Base-by-base conservation (phyloP, 1,140 invertebrate species). In the Drosophila kohkoa region DNA sequence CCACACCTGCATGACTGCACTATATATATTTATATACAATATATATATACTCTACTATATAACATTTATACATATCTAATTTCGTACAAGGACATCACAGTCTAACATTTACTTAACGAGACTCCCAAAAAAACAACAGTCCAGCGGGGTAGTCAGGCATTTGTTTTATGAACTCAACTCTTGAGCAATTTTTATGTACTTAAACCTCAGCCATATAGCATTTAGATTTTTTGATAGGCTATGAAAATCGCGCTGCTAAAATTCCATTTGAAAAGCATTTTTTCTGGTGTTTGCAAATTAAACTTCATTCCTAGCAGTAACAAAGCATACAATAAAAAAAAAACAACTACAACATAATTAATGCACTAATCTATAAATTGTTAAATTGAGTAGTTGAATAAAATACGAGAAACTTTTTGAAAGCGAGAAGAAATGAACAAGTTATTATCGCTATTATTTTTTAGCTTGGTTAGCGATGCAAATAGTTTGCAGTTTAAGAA, bases 1-100 rank as follows among this genome's bases (percentile, higher is more conserved):
- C 32, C 75, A 77, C n/a, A 77, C n/a, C 70, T 70, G 65, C 69
- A 72, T 74, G 69, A 45, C 30, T n/a, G 57, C 20, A 52, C 20
- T 30, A 10, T 20, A 60, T 11, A 49, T 32, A 32, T 54, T 16
- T 57, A 25, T 63, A 28, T 30, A 4, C n/a, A 6, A 25, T 63
- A 28, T 30, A 4, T 20, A 6, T 32, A 32, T 7, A 52, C 16
- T 41, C 10, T 28, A 60, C 35, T 11, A 49, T 32, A 32, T 54
- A 32, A 15, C 48, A 25, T 51, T n/a, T 30, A 4, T 35, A 6
- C 28, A 67, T 10, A 48, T 28, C 8, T 13, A 38, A 30, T 46
- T 8, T 69, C 49, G 48, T 73, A 73, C 70, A 60, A 58, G 70
- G 70, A 73, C 70, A 68, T 54, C 55, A 68, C 63, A 7, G 20